Evolutionary conservation across 2,113 vertebrate genomes (phyloP).

Genomic region (Anser cygnoides): DNA sequence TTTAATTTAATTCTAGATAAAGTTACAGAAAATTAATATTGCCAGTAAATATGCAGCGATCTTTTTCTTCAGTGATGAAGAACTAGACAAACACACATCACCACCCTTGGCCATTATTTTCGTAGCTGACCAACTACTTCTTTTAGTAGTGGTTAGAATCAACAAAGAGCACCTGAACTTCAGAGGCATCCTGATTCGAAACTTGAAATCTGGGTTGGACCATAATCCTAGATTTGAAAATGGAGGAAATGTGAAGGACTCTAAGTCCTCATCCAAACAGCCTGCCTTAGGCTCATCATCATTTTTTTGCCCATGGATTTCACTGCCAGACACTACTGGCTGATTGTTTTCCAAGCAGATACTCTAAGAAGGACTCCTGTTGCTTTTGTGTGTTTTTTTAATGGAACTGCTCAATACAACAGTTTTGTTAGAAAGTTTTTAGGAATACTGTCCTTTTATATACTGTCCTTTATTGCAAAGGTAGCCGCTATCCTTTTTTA

Average conservation of each 20-base stretch:
- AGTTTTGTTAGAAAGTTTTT: not conserved
- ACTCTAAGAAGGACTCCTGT: not conserved
- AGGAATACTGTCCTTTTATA: not conserved
- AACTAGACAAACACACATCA: not conserved
- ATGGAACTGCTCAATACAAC: not conserved
- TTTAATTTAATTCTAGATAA: not conserved
- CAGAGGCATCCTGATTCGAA: not conserved
- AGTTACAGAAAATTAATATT: not conserved
- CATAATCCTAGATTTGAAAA: not conserved
- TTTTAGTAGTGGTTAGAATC: not conserved
- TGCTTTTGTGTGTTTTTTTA: not conserved
- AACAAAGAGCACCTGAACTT: not conserved
- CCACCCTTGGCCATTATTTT: not conserved
- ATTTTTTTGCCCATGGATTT: not conserved
- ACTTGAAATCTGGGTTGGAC: not conserved
- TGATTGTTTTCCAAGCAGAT: not conserved
- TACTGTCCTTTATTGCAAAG: not conserved
- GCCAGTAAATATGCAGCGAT: not conserved
- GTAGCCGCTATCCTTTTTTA: not conserved
- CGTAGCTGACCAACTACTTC: not conserved
- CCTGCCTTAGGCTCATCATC: not conserved
- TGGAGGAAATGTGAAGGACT: not conserved
- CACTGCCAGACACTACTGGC: not conserved
- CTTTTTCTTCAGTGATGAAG: not conserved
- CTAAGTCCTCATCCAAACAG: not conserved